phyloP scores from a whole-genome alignment of 2,797 vertebrate species.

The Aldrovandia affinis region DNA sequence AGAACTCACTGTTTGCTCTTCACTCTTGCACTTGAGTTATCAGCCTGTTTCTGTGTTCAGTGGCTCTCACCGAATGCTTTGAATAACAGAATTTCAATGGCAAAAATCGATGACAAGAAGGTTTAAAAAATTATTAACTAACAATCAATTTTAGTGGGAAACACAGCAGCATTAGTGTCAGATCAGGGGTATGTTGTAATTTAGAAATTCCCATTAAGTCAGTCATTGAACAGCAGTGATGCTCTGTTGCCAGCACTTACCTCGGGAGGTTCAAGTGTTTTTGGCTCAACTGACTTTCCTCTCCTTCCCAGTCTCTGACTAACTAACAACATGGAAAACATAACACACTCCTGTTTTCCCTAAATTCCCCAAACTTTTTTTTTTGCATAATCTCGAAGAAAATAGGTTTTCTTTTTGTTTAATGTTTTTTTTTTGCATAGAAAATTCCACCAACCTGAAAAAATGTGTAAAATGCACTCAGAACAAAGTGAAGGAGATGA shows the following conservation, averaged over 20 bases:
- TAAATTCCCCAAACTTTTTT: not conserved
- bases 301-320: not conserved
- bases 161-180: conserved; percentile 8
- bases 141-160: conserved; percentile 1
- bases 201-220: conserved; percentile 1
- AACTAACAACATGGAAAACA: not conserved
- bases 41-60: not conserved
- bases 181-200: conserved; percentile 8
- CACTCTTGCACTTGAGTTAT: not conserved
- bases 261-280: too few species aligned
- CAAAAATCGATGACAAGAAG: not conserved
- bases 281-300: not conserved
- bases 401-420: too few species aligned
- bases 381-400: not conserved
- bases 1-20: not conserved
- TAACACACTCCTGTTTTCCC: not conserved
- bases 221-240: not conserved
- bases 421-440: not conserved
- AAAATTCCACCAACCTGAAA: not conserved
- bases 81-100: conserved; percentile 17
- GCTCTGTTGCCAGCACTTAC: not conserved
- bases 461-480: not conserved
- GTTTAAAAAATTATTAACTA: conserved; percentile 21
- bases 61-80: not conserved
- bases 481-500: conserved; percentile 61